Evolutionary conservation across 2,888 invertebrate species (phyloP), one percentile per base, ranked within the genome.

Genomic region (Opisthograptis luteolata): DNA sequence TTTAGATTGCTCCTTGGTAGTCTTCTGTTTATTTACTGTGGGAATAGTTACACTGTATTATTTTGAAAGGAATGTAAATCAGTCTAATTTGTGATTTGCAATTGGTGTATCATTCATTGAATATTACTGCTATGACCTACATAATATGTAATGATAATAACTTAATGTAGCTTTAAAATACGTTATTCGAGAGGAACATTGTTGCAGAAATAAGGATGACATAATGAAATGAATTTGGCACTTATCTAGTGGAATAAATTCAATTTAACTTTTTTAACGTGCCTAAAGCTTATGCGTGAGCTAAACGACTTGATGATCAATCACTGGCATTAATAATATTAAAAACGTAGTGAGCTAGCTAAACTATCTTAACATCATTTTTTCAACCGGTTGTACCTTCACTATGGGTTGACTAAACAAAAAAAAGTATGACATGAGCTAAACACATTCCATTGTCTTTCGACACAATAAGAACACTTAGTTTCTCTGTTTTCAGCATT

Each of bases 171-270:
- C 44, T 65, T 60, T 57, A 59, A 57, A 59, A 53, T 64, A 69
- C 28, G 55, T 67, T 70, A 78, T 79, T 79, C 73, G 76, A 77
- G 76, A 76, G 74, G 73, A 77, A 78, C 73, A 66, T 73, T 65
- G 68, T 65, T 65, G 59, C 62, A 52, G 44, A 24, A 54, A 58
- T 56, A 62, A 62, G 66, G 65, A 65, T 64, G 55, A 65, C 52
- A n/a, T 3, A 56, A 70, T 73, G 66, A 71, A 66, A 73, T 74
- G 62, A 74, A 66, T 79, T 79, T 79, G 79, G 79, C 79, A 79
- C 79, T 76, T 72, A 68, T 59, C 65, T 70, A 72, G 63, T 63
- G 57, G 32, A 46, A 46, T 47, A 64, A 59, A 65, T 57, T 54
- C 53, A 62, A 64, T 65, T 64, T 56, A 59, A 49, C 53, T 48